Evolutionary conservation across 2,888 invertebrate species (phyloP), one percentile per base, ranked within the genome.

Genomic region (Calameuta idolon): DNA sequence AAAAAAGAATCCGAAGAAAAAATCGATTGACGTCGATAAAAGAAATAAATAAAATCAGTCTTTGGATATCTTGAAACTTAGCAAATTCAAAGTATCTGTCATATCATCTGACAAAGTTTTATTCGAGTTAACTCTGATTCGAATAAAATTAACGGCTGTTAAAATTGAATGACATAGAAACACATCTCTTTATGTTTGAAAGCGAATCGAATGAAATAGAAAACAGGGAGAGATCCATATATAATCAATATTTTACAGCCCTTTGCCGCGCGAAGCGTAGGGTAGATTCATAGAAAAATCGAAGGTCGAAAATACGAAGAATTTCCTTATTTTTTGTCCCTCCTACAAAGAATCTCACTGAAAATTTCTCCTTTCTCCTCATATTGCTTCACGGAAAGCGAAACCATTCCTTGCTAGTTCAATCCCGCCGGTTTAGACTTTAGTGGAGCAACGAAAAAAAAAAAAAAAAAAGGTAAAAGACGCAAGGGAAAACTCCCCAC

Each of bases 401-500:
- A 23, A 55, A 55, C 55, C 55, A 30, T 34, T 71, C 34, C 34
- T 34, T 33, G 30, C 75, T 75, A 74, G 74, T 34, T 40, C 78
- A 30, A 76, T 85, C 82, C 83, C 80, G 77, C 82, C 85, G 84
- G 83, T 84, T 85, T 83, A 83, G 84, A 83, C 85, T 87, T 86
- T 85, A 83, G 84, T 81, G 84, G 81, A 85, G 84, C 82, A 80
- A 83, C 81, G 82, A 81, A 81, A 85, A 85, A 89, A 89, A 33
- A 80, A 86, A 89, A 89, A 33, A 31, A 80, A 86, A 89, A 89
- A 33, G 33, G 33, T 3, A 33, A 33, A 33, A 83, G 83, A 82
- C 89, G 82, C 84, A 76, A 76, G 88, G 87, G 88, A 87, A 87
- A 85, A 86, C 84, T 55, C 55, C 87, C 84, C 76, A 85, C 85